phyloP scores from a whole-genome alignment of 2,113 vertebrate species.

The Psilopogon haemacephalus region DNA sequence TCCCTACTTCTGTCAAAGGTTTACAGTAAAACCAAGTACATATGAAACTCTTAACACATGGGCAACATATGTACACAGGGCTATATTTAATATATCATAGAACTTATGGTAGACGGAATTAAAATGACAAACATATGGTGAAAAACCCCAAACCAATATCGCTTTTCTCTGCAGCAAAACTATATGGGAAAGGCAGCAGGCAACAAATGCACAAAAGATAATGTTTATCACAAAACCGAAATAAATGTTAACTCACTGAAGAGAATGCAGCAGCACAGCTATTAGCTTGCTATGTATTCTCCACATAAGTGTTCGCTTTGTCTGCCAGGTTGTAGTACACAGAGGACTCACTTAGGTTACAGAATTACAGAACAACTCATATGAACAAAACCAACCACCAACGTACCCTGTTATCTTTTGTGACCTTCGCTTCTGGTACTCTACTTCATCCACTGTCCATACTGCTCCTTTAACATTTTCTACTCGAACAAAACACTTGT shows the following conservation, averaged over 20 bases:
- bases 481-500: conserved; percentile 99
- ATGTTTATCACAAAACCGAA: conserved; percentile 48
- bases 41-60: conserved; percentile 54
- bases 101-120: conserved; percentile 44
- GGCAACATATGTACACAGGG: conserved; percentile 41
- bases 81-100: conserved; percentile 55
- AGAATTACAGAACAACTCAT: conserved; percentile 65
- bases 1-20: conserved; percentile 34
- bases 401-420: conserved; percentile 99
- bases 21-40: conserved; percentile 31
- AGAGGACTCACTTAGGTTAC: conserved; percentile 50
- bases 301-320: conserved; percentile 52
- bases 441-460: conserved; percentile 98
- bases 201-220: conserved; percentile 45
- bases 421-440: conserved; percentile 99
- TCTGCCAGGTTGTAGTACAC: conserved; percentile 57
- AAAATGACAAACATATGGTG: conserved; percentile 68
- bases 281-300: conserved; percentile 41
- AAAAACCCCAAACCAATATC: conserved; percentile 7
- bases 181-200: neutral
- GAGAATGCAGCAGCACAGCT: conserved; percentile 44
- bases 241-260: conserved; percentile 55
- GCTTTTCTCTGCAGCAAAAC: conserved; percentile 22
- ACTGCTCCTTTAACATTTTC: conserved; percentile 99
- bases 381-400: conserved; percentile 66